Base-by-base conservation (phyloP, 2,113 vertebrate genomes). In the Rhipidura dahli region DNA sequence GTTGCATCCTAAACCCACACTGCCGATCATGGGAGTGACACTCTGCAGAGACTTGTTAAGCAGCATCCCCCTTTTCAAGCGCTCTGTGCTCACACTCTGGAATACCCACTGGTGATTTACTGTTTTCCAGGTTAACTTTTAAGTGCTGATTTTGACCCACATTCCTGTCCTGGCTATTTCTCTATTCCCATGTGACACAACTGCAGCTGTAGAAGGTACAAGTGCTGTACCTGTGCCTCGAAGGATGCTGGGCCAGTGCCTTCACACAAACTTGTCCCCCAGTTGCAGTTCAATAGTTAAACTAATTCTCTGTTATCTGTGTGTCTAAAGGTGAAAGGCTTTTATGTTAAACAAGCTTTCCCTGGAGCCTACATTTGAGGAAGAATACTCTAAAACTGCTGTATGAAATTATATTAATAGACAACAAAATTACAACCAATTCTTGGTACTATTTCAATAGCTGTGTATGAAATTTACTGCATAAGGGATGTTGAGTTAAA, bases 401-500 rank as follows among this genome's bases (percentile, higher is more conserved):
- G 15, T 42, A 71, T 69, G 45, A 93, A 89, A 85, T 90, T 89
- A 56, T 56, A 93, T 86, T 95, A 95, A 95, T 73, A 81, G 92
- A 96, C 92, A 96, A 93, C 84, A 96, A 92, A 95, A 94, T 83
- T 90, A 60, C 68, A 94, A 68, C 83, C 65, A 73, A 86, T 95
- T 96, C 78, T 50, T 64, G 56, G 71, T 47, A 71, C 85, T 92
- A 73, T 93, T 95, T 95, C 94, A 95, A 95, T 89, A 86, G 92
- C 90, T n/a, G 71, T 87, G 82, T 93, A 95, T 90, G 82, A 96
- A 96, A 96, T 94, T 93, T 95, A 96, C 90, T 93, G 88, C 85
- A 95, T 95, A 95, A 90, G 95, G 96, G 90, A 94, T 83, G 88
- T 93, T 88, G 77, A 96, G 93, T 97, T 96, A 84, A 96, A 97